Evolutionary conservation across 2,888 invertebrate genomes (phyloP), one percentile per base, ranked within the genome.

Genomic region (Aphodius sticticus): DNA sequence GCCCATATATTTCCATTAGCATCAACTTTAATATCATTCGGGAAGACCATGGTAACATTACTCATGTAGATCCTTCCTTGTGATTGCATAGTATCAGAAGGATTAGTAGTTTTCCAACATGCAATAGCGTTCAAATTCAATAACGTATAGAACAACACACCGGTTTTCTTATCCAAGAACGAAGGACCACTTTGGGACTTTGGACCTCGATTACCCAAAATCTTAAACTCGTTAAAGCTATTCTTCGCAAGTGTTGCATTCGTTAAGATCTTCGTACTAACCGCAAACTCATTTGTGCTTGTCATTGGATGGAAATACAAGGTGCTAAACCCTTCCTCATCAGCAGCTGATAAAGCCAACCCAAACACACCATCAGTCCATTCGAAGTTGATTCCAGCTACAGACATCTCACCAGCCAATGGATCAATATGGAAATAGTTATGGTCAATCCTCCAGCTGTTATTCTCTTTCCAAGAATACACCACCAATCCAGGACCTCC

Each of bases 351-450:
- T 12, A 96, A 86, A 0, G 94, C 94, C 82, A 96, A 87, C 0
- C 96, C 96, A 82, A 95, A 96, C 0, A 96, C 87, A 0, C 94
- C 95, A 85, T 96, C 96, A 3, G 92, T 92, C 95, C 95, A 96
- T 82, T 92, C 93, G 85, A 95, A 95, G 80, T 91, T 91, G 15
- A 92, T 90, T 2, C 94, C 94, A 81, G 92, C 93, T 0, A 95
- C 94, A 83, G 92, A 94, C 85, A 93, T 95, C 79, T 94, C 93
- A 14, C 95, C 94, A 16, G 94, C 92, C 82, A 94, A 85, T 0
- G 95, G 95, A 81, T 89, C 90, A 92, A 89, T 87, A 80, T 87
- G 83, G 84, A 89, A 89, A 79, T 85, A 89, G 80, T 89, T 92
- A 84, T 95, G 95, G 3, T 91, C 91, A 14, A 96, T 92, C 71